Evolutionary conservation across 2,113 vertebrate species (phyloP).

Genomic region (Atherinomorus stipes): DNA sequence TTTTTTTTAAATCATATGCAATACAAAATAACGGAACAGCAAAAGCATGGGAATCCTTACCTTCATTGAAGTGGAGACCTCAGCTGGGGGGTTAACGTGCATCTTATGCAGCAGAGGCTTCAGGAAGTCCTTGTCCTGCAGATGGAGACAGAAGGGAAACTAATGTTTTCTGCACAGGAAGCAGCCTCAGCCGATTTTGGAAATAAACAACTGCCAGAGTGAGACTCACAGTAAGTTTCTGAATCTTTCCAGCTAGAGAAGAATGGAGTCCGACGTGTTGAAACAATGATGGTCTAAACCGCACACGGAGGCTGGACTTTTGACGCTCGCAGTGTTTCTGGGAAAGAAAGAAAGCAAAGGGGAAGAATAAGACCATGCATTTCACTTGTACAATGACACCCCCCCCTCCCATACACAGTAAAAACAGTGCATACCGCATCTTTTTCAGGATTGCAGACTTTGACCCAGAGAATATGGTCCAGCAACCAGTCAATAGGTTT

Average conservation of each 20-base stretch:
- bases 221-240: conserved; percentile 93
- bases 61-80: conserved; percentile 97
- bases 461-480: conserved; percentile 99
- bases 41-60: conserved; percentile 35
- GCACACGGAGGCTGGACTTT: conserved; percentile 95
- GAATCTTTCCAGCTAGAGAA: conserved; percentile 96
- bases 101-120: conserved; percentile 98
- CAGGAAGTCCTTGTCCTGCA: conserved; percentile 98
- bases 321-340: conserved; percentile 98
- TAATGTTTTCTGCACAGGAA: conserved; percentile 24
- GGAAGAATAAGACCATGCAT: background rate
- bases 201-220: background rate
- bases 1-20: too few relatives aligned
- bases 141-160: conserved; percentile 24
- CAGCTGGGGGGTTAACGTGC: conserved; percentile 96
- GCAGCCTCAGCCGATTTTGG: background rate
- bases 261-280: conserved; percentile 98
- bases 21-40: background rate
- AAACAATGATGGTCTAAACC: conserved; percentile 97
- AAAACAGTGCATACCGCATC: conserved; percentile 88
- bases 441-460: conserved; percentile 99
- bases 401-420: background rate
- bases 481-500: conserved; percentile 99
- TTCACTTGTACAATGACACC: background rate
- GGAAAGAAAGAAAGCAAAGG: background rate